Conservation (phyloP, 2,888 invertebrate species). For the Tanaodytes sp. region DNA sequence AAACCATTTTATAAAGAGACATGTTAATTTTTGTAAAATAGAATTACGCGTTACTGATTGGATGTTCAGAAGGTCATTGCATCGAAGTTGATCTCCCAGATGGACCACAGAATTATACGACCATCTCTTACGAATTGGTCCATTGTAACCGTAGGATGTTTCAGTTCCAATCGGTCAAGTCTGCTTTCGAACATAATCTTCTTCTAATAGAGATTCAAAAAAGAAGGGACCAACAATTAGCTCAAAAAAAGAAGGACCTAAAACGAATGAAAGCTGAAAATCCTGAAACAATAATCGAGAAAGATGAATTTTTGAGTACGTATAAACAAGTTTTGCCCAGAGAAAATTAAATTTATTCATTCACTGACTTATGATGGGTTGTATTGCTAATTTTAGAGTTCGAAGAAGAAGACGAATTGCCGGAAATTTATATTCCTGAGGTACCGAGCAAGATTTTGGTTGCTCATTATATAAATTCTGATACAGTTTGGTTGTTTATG, state of each 20-base stretch:
- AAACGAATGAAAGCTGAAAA: no score
- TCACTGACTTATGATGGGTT: no score
- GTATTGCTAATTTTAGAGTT: constrained; percentile 9
- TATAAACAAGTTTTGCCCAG: no score
- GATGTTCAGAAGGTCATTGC: constrained; percentile 76
- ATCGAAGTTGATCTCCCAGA: constrained; percentile 74
- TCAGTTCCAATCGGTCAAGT: constrained; percentile 77
- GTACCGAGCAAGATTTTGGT: constrained; percentile 77
- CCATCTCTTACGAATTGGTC: constrained; percentile 72
- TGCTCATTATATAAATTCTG: constrained; percentile 74
- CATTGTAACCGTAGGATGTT: constrained; percentile 69
- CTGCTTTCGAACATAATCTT: constrained; percentile 76
- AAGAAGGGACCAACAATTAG: no score
- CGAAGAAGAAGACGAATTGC: constrained; percentile 76
- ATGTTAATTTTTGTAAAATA: constrained; percentile 53
- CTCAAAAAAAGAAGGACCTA: no score
- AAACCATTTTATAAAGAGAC: constrained; percentile 23
- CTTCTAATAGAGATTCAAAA: no score
- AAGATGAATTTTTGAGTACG: constrained; percentile 78
- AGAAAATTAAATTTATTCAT: no score
- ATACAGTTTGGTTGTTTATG: constrained; percentile 78
- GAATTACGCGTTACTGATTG: constrained; percentile 74
- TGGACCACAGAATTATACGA: constrained; percentile 72
- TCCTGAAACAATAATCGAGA: no score
- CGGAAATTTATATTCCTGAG: constrained; percentile 74